Conservation (phyloP, 2,113 vertebrate species). For the Sardina pilchardus region DNA sequence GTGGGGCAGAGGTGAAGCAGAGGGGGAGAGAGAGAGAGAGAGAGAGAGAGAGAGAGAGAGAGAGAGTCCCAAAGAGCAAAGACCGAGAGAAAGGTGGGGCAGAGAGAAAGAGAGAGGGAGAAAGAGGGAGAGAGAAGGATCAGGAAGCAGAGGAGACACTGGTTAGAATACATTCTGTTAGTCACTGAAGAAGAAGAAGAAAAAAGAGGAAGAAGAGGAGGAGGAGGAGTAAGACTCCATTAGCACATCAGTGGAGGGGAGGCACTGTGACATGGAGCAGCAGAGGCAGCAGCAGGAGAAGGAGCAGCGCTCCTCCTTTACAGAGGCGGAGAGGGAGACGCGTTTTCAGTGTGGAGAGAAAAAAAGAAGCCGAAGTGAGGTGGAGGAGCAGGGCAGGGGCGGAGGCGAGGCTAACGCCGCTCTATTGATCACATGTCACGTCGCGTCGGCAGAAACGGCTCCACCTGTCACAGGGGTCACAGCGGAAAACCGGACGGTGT, state of each 20-base stretch:
- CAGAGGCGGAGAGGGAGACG: conserved; percentile 19
- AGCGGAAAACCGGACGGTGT: too few species aligned
- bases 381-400: neutral
- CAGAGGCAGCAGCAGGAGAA: neutral
- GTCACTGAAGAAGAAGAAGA: conserved; percentile 21
- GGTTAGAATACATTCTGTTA: neutral
- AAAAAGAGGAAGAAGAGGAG: conserved; percentile 32
- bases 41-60: too few species aligned
- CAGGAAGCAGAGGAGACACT: neutral
- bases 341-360: neutral
- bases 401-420: neutral
- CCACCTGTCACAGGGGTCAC: neutral
- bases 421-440: neutral
- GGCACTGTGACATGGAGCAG: neutral
- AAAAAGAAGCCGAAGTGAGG: too few species aligned
- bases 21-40: conserved; percentile 22
- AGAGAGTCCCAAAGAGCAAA: neutral
- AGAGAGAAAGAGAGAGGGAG: conserved; percentile 38
- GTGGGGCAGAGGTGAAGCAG: conserved; percentile 3
- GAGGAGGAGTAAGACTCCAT: conserved; percentile 7
- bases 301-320: neutral
- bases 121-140: neutral
- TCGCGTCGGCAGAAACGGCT: neutral
- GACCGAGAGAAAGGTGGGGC: conserved; percentile 35
- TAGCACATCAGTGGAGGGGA: neutral